Percentiles rank a stretch among this genome's conserved stretches.
These are phyloP conservation scores for Anguilla pacifica DNA, from an alignment of 2,797 vertebrate species.

Conservation along the genomic window DNA sequence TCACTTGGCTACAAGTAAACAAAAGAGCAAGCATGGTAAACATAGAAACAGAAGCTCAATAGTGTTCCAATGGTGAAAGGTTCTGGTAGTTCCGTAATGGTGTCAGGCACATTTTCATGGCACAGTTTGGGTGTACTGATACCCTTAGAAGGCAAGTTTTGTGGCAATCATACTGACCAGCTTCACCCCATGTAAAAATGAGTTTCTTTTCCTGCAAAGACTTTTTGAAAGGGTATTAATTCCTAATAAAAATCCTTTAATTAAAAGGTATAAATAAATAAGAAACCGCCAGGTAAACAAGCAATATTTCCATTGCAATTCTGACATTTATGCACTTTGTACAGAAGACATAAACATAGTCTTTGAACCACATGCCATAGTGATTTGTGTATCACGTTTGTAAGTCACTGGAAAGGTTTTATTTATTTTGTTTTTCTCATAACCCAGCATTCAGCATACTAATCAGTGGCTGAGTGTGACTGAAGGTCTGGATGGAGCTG, in stretches of 20 bases:
- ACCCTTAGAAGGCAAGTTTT: neutral
- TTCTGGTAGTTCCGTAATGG: too few relatives aligned
- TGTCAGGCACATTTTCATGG: neutral
- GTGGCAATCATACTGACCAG: too few relatives aligned
- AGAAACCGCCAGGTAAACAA: too few relatives aligned
- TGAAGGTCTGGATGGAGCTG: neutral
- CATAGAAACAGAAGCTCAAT: too few relatives aligned
- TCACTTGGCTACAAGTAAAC: too few relatives aligned
- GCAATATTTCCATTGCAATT: neutral
- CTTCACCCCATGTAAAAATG: neutral
- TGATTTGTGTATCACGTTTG: neutral
- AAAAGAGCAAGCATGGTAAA: neutral
- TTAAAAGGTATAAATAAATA: too few relatives aligned
- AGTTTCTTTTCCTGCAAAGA: neutral
- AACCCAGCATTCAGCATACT: neutral
- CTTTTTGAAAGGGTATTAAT: neutral
- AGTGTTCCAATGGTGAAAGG: too few relatives aligned
- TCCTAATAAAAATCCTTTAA: neutral
- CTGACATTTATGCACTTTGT: neutral
- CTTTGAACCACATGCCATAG: neutral
- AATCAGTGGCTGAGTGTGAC: neutral
- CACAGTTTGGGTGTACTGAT: neutral
- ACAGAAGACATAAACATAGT: neutral
- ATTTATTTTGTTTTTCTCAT: neutral
- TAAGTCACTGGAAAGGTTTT: neutral